phyloP scores from a whole-genome alignment of 1,140 invertebrate species.

The Drosophila repleta region DNA sequence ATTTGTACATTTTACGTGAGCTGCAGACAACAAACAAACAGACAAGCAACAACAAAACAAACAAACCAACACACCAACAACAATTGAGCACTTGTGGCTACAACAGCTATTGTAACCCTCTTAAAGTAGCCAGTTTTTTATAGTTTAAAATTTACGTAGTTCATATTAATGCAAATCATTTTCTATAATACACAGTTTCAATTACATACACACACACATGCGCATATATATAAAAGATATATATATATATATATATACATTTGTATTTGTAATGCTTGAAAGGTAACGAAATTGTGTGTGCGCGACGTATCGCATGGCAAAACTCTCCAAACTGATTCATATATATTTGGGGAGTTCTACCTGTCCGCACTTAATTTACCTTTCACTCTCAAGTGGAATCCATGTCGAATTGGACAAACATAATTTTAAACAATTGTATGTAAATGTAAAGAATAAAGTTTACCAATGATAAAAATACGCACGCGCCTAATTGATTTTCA shows the following conservation, averaged over 20 bases:
- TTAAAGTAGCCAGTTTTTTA: constrained; percentile 71
- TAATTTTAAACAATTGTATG: constrained; percentile 71
- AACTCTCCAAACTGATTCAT: neutral
- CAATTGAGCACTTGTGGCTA: constrained; percentile 15
- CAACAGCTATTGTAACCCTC: constrained; percentile 44
- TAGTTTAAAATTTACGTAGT: constrained; percentile 69
- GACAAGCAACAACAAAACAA: neutral
- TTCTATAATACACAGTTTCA: constrained; percentile 37
- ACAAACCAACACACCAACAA: neutral
- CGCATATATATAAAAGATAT: constrained; percentile 8
- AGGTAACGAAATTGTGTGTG: neutral
- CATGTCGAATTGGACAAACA: constrained; percentile 57
- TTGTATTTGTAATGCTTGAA: constrained; percentile 26
- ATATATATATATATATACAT: no score
- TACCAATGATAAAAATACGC: constrained; percentile 77
- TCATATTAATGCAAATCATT: constrained; percentile 51
- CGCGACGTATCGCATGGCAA: constrained; percentile 5
- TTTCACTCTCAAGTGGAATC: constrained; percentile 47
- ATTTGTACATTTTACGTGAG: constrained; percentile 41
- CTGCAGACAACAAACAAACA: constrained; percentile 3
- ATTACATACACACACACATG: constrained; percentile 3
- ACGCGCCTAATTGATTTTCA: no score
- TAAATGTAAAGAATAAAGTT: constrained; percentile 81
- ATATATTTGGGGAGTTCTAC: neutral
- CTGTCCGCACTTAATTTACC: constrained; percentile 12